Percentiles rank a stretch among this genome's conserved stretches.
phyloP scores from a whole-genome alignment of 2,797 vertebrate genomes.

The Dromococcyx pavoninus region DNA sequence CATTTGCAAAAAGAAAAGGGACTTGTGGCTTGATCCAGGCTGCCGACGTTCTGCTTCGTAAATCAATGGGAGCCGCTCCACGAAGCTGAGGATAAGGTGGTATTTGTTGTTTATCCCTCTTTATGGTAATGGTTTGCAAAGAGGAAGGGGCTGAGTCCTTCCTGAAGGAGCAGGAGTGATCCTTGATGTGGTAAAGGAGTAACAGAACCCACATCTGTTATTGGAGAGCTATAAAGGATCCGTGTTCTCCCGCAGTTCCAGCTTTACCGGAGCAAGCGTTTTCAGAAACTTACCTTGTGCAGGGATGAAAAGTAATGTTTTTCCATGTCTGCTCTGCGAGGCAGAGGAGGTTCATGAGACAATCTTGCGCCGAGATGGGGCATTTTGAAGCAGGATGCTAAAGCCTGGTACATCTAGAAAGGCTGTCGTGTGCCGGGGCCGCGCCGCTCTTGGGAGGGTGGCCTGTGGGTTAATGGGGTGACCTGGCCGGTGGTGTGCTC shows the following conservation, averaged over 20 bases:
- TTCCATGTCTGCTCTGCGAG: constrained; percentile 51
- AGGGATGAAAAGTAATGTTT: constrained; percentile 65
- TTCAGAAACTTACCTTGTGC: constrained; percentile 62
- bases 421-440: neutral
- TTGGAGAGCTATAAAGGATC: constrained; percentile 55
- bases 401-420: constrained; percentile 15
- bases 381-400: constrained; percentile 43
- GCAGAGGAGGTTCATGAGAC: constrained; percentile 42
- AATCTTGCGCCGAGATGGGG: neutral
- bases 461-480: neutral
- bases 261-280: constrained; percentile 60
- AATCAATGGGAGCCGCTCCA: constrained; percentile 60
- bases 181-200: constrained; percentile 43
- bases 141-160: constrained; percentile 60
- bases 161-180: constrained; percentile 45
- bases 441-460: neutral
- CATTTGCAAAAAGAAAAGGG: neutral
- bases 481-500: neutral
- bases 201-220: constrained; percentile 55
- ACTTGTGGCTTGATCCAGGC: constrained; percentile 1
- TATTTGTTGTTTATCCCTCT: constrained; percentile 60
- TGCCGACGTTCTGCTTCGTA: constrained; percentile 10
- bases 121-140: constrained; percentile 52
- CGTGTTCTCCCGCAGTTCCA: constrained; percentile 43
- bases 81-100: constrained; percentile 43